Evolutionary conservation across 1,140 invertebrate genomes (phyloP), one percentile per base, ranked within the genome.

Genomic region (Pinna nobilis): DNA sequence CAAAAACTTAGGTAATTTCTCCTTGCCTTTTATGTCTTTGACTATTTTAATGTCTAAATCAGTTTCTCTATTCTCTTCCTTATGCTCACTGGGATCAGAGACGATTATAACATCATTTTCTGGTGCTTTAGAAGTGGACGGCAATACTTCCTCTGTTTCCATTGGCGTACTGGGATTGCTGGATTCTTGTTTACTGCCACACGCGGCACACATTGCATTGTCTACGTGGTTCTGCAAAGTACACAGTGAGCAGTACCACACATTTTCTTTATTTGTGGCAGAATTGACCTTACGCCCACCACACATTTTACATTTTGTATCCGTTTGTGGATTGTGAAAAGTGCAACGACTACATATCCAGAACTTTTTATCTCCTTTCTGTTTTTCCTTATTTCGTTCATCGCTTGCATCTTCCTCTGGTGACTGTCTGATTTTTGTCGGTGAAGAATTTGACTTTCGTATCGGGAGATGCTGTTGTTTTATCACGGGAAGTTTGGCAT

Each of bases 221-320:
- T 95, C 94, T 53, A 94, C 95, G 74, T 94, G 94, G 90, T 96
- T 96, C 89, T 95, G 95, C 88, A 94, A 92, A 89, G 94, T 92
- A 90, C 95, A 96, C 88, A 92, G 91, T 87, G 91, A 91, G 91
- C 95, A 96, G 91, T 94, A 93, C 95, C 95, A 97, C 90, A 96
- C 94, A 85, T 95, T 92, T 90, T 95, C 94, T 23, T 70, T 49
- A 82, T 55, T 37, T 78, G 80, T 11, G 25, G 51, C 60, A 33
- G 55, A 53, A 32, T 39, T 71, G 28, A 49, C 39, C 63, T 60
- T 74, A 18, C 44, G 25, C 35, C 33, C 50, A 41, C 65, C 68
- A 64, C 81, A 82, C 41, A 79, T 68, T 30, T 41, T 63, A 77
- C 81, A 82, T 6, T 37, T 41, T 44, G n/a, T 37, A 13, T 37